Evolutionary conservation across 2,797 vertebrate species (phyloP), one percentile per base, ranked within the genome.

Genomic region (Gymnopithys bicolor): DNA sequence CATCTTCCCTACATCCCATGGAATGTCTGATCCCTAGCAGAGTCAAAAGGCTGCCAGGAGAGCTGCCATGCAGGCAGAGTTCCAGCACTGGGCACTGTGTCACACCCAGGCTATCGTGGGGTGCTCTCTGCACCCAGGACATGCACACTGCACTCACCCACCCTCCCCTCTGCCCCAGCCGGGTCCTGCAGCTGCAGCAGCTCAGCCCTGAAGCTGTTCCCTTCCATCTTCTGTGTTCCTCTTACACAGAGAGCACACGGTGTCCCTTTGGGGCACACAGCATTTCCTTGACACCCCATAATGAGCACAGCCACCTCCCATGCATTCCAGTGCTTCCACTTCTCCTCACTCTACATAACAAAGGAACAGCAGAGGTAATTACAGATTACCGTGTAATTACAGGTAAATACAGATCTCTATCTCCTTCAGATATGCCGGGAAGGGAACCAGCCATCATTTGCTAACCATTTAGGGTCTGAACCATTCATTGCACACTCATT

Each of bases 1-100:
- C 28, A 6, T 0, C 2, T 21, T 37, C 62, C 22, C 1, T 7
- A 27, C 0, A 0, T 35, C 41, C 41, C 14, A 12, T 0, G 10
- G 55, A 4, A 0, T 6, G 23, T 49, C 67, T 45, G 53, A 53
- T 24, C 25, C 39, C 22, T 21, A 11, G 63, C 48, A 60, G 19
- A 56, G 32, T 9, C 2, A 0, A 60, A 74, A 49, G n/a, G 25
- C 14, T 66, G 37, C 15, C 59, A 53, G 45, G 13, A 74, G 46
- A 71, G 62, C 69, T 64, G 69, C 28, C 0, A 0, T 5, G 21
- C 49, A 27, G 64, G 39, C 39, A 67, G 33, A 75, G 49, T 9
- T 64, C 39, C 43, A 83, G 58, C 64, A 25, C 33, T 2, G 30
- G 22, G 45, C 33, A 55, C 45, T 22, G 10, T 10, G 13, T 46